Conservation (phyloP, 1,140 invertebrate species). For the Anadara kagoshimensis region DNA sequence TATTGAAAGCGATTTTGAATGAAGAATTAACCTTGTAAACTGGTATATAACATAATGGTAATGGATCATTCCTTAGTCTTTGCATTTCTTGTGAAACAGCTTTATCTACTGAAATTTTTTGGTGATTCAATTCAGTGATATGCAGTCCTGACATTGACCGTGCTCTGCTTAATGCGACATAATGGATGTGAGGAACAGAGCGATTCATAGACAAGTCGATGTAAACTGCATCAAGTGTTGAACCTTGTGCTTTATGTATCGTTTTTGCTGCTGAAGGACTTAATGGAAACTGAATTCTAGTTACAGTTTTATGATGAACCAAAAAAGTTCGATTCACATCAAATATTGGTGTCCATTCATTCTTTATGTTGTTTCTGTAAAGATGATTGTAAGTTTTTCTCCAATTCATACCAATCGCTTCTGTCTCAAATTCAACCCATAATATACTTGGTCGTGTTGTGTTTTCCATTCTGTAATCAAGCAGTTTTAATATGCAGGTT, state of each 20-base stretch:
- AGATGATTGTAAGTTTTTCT: constrained; percentile 38
- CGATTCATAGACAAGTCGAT: too few relatives aligned
- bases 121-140: constrained; percentile 29
- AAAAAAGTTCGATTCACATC: constrained; percentile 34
- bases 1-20: constrained; percentile 27
- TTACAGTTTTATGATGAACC: constrained; percentile 9
- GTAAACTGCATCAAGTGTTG: constrained; percentile 2
- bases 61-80: constrained; percentile 20
- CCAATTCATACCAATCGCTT: constrained; percentile 28
- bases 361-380: constrained; percentile 20
- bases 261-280: constrained; percentile 13
- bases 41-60: constrained; percentile 3
- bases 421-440: constrained; percentile 40
- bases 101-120: constrained; percentile 28
- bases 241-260: constrained; percentile 3
- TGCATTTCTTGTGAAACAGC: constrained; percentile 40
- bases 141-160: constrained; percentile 21
- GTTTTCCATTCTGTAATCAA: constrained; percentile 29
- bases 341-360: constrained; percentile 41
- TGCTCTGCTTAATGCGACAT: constrained; percentile 39
- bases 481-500: constrained; percentile 29
- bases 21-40: constrained; percentile 1
- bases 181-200: constrained; percentile 33
- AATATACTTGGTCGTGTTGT: constrained; percentile 36
- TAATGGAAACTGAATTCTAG: constrained; percentile 17